Base-by-base conservation (phyloP, 2,113 vertebrate genomes). In the Lipophrys pholis region DNA sequence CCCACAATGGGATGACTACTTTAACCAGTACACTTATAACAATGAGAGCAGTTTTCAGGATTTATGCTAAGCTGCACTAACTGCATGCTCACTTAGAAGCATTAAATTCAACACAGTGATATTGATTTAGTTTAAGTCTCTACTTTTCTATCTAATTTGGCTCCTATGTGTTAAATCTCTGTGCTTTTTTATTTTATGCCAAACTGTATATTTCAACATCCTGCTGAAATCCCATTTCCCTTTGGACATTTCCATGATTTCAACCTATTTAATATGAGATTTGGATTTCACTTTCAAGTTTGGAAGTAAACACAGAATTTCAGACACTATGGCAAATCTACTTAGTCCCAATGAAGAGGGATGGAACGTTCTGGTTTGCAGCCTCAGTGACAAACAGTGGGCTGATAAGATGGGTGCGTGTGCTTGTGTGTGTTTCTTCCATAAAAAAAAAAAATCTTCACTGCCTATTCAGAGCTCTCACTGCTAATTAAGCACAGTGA, bases 401-500 rank as follows among this genome's bases (percentile, higher is more conserved):
- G 52, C 63, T 8, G 58, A 73, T 58, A 77, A 86, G 67, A 81
- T 69, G 36, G 2, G 21, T 30, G 21, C n/a, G n/a, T n/a, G n/a
- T n/a, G n/a, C n/a, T n/a, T 30, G 21, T 30, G 21, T 30, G 2
- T 30, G 8, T 76, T 58, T 52, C 14, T 59, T 80, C 72, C 69
- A 59, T 68, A 45, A 61, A 78, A 76, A 69, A 80, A 71, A 69
- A 80, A 68, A 78, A 53, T 70, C 56, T 39, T 76, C 52, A 59
- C 35, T 53, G 54, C 75, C 69, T 83, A 50, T 63, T 74, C 65
- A 75, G 59, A 76, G 64, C 60, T 49, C 76, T 53, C 30, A 6
- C 39, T 82, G 79, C 62, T 76, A 86, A 89, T 86, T 79, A 83
- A 64, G 55, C 51, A 15, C 60, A 38, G 58, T 84, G 75, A 87